Percentiles rank a stretch among this genome's conserved stretches.
phyloP scores from a whole-genome alignment of 1,140 invertebrate genomes.

The Subanguina moxae region DNA sequence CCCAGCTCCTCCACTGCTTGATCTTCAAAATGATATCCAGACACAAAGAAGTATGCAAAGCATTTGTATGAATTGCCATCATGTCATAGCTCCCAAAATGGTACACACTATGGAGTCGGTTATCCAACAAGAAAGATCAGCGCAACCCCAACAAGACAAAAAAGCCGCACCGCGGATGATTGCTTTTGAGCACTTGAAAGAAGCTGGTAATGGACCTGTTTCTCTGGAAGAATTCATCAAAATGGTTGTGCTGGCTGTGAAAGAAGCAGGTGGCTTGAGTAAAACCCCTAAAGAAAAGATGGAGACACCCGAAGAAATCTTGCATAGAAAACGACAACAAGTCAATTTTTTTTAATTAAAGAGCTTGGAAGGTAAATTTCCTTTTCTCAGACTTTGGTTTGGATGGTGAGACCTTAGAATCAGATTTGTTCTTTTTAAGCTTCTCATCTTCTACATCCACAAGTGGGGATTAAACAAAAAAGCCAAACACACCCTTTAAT shows the following conservation, averaged over 20 bases:
- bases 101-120: background rate
- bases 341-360: conserved; percentile 13
- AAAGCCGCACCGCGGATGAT: background rate
- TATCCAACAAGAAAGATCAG: background rate
- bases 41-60: no score
- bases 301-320: conserved; percentile 45
- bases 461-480: no score
- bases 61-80: no score
- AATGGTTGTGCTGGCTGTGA: conserved; percentile 35
- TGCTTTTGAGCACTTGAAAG: background rate
- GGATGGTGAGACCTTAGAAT: no score
- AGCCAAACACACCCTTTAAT: no score
- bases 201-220: conserved; percentile 12
- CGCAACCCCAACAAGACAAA: background rate
- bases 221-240: conserved; percentile 43
- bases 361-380: no score
- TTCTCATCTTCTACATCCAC: no score
- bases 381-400: no score
- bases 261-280: conserved; percentile 18
- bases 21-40: no score
- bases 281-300: background rate
- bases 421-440: no score
- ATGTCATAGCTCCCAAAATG: background rate
- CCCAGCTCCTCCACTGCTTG: no score
- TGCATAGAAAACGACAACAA: conserved; percentile 44